Percentiles rank a stretch among this genome's conserved stretches.
Conservation (phyloP, 1,140 invertebrate genomes). For the Lethrus apterus region DNA sequence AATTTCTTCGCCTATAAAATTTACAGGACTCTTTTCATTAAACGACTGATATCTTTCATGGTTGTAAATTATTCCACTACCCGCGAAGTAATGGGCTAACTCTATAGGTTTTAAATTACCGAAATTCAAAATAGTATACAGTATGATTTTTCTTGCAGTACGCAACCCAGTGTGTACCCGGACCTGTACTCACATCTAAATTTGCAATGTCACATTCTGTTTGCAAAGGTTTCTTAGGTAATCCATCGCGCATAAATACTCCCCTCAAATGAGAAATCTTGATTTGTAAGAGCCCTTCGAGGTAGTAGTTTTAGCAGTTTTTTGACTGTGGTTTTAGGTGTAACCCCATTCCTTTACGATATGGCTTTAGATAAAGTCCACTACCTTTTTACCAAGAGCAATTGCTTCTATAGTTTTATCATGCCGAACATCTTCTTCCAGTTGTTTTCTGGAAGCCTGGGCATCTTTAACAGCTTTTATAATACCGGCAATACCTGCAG, state of each 20-base stretch:
- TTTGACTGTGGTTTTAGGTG: slow-evolving; percentile 22
- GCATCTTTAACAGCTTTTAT: slow-evolving; percentile 30
- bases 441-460: slow-evolving; percentile 19
- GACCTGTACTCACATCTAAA: slow-evolving; percentile 29
- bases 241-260: slow-evolving; percentile 34
- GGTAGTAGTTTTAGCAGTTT: slow-evolving; percentile 27
- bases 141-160: too few species aligned
- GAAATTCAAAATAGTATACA: too few species aligned
- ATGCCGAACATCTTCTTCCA: slow-evolving; percentile 30
- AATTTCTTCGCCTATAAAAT: slow-evolving; percentile 22
- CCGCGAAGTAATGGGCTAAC: neutral
- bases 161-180: slow-evolving; percentile 38
- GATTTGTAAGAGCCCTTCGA: slow-evolving; percentile 25
- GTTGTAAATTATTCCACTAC: slow-evolving; percentile 11
- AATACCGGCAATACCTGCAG: slow-evolving; percentile 32
- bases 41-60: slow-evolving; percentile 2
- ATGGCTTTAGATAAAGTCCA: slow-evolving; percentile 11
- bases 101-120: slow-evolving; percentile 7
- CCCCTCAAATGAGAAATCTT: slow-evolving; percentile 34
- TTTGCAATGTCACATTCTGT: slow-evolving; percentile 37
- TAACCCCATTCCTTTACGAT: slow-evolving; percentile 18
- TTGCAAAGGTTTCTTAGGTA: slow-evolving; percentile 24
- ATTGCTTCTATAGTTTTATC: slow-evolving; percentile 32
- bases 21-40: slow-evolving; percentile 8
- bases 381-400: slow-evolving; percentile 28